A percentile compares a stretch with the other conserved stretches of the same genome.
These are phyloP conservation scores for Pseudocheirus occidentalis DNA, from an alignment of 2,797 vertebrate species.

Conservation along the genomic window DNA sequence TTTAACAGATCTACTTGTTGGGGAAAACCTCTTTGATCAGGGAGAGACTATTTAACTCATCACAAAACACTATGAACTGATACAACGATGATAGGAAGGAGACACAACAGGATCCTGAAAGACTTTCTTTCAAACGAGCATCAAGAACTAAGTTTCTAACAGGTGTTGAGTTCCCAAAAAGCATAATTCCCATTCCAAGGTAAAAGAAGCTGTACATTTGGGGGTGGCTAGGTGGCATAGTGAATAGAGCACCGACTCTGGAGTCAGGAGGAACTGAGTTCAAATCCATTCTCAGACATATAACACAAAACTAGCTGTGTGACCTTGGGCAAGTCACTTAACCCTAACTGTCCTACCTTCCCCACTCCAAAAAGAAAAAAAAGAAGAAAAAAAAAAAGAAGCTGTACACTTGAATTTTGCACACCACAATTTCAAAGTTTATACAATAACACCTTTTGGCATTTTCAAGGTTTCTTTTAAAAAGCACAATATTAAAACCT, in stretches of 20 bases:
- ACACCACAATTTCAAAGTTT: neutral
- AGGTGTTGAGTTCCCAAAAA: neutral
- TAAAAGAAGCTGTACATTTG: neutral
- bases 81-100: neutral
- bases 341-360: too few species aligned
- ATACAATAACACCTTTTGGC: neutral
- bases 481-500: slow-evolving; percentile 9
- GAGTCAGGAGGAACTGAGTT: too few species aligned
- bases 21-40: neutral
- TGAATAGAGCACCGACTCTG: too few species aligned
- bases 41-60: neutral
- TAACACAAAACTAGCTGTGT: too few species aligned
- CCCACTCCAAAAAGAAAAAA: too few species aligned
- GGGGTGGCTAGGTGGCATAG: too few species aligned
- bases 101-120: slow-evolving; percentile 3
- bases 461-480: neutral
- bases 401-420: neutral
- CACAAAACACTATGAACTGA: neutral
- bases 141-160: slow-evolving; percentile 61
- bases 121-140: slow-evolving; percentile 26
- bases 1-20: neutral
- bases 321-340: too few species aligned
- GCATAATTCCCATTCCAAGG: neutral
- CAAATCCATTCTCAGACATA: too few species aligned
- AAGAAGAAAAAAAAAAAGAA: neutral